These are phyloP conservation scores for Oscheius sp. DNA, from an alignment of 1,140 invertebrate species.

Conservation along the genomic window DNA sequence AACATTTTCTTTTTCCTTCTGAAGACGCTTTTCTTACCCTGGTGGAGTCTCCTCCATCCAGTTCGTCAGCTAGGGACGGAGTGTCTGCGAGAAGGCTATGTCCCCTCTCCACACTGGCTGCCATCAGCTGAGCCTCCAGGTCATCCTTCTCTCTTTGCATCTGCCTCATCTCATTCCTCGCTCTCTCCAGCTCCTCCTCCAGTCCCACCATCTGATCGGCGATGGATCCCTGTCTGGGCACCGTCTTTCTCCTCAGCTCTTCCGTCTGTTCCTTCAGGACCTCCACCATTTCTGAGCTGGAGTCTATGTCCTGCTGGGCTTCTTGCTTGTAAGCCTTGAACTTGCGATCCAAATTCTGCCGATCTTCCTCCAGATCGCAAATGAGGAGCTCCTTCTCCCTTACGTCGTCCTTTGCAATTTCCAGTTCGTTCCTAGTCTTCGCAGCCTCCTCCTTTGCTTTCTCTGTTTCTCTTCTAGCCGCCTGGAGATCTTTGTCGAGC, in stretches of 20 bases:
- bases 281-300: constrained; percentile 40
- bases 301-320: constrained; percentile 45
- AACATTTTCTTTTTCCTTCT: neutral
- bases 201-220: constrained; percentile 41
- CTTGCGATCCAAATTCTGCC: constrained; percentile 18
- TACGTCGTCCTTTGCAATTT: constrained; percentile 25
- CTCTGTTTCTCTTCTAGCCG: constrained; percentile 20
- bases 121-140: constrained; percentile 38
- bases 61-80: constrained; percentile 45
- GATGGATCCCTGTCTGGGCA: constrained; percentile 39
- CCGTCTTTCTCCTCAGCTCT: constrained; percentile 23
- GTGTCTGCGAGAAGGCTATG: constrained; percentile 31
- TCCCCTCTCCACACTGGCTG: constrained; percentile 35
- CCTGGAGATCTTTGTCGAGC: constrained; percentile 23
- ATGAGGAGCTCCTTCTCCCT: constrained; percentile 12
- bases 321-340: constrained; percentile 39
- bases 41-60: constrained; percentile 35
- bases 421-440: constrained; percentile 26
- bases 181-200: constrained; percentile 40
- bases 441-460: constrained; percentile 22
- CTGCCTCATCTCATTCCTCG: constrained; percentile 18
- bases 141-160: constrained; percentile 26
- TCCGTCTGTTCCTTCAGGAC: constrained; percentile 25
- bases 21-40: constrained; percentile 21
- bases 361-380: constrained; percentile 26